These are phyloP conservation scores for Seira sanloemensis DNA, from an alignment of 2,888 invertebrate species.

Conservation along the genomic window DNA sequence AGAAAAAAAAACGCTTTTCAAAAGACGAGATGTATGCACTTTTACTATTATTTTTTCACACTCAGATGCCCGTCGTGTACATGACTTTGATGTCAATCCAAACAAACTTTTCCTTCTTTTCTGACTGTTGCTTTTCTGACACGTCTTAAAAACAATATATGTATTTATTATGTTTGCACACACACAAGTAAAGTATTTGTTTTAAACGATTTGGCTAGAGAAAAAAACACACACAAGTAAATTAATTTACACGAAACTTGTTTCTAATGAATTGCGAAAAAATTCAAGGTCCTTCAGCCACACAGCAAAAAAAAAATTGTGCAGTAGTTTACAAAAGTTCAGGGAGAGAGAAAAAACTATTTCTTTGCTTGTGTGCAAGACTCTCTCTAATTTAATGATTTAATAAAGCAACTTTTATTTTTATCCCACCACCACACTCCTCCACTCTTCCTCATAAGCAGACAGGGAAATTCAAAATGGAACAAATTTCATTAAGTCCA, in stretches of 20 bases:
- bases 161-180: too few relatives aligned
- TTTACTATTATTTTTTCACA: neutral
- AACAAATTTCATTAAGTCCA: constrained; percentile 73
- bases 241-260: too few relatives aligned
- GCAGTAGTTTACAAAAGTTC: too few relatives aligned
- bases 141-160: too few relatives aligned
- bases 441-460: constrained; percentile 31
- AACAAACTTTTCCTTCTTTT: neutral
- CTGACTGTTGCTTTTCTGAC: constrained; percentile 12
- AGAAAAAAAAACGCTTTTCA: neutral
- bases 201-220: too few relatives aligned
- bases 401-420: constrained; percentile 47
- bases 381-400: constrained; percentile 32
- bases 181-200: too few relatives aligned
- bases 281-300: neutral
- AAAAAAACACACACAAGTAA: too few relatives aligned
- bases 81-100: constrained; percentile 6
- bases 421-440: neutral
- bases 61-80: neutral
- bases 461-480: constrained; percentile 72
- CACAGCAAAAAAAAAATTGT: too few relatives aligned
- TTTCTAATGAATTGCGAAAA: neutral
- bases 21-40: neutral
- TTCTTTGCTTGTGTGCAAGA: neutral
- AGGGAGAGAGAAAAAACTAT: neutral